Conservation (phyloP, 1,140 invertebrate genomes). For the Limonius californicus region DNA sequence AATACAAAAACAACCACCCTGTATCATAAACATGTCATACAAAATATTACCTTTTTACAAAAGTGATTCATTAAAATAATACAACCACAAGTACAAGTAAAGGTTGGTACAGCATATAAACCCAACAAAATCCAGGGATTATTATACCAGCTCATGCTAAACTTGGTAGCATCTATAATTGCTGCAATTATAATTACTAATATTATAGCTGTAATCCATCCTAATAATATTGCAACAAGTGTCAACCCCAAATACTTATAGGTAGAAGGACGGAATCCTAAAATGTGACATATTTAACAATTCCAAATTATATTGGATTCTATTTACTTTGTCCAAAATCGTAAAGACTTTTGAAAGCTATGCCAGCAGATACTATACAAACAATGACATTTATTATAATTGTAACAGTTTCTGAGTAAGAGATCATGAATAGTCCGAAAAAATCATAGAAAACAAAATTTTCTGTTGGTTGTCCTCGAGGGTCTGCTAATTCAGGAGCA, state of each 20-base stretch:
- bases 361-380: background rate
- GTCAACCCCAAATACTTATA: background rate
- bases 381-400: conserved; percentile 46
- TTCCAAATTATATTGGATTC: background rate
- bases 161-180: conserved; percentile 32
- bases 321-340: conserved; percentile 35
- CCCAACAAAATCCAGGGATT: conserved; percentile 42
- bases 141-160: conserved; percentile 47
- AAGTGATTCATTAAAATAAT: background rate
- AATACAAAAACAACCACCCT: too few relatives aligned
- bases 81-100: conserved; percentile 23
- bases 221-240: background rate
- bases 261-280: background rate
- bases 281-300: background rate
- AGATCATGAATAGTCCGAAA: conserved; percentile 53
- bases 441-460: conserved; percentile 57
- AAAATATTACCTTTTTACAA: background rate
- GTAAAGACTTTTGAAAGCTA: background rate
- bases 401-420: conserved; percentile 50
- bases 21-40: too few relatives aligned
- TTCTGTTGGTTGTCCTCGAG: conserved; percentile 30
- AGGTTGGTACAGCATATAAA: conserved; percentile 39
- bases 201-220: background rate
- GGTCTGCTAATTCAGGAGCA: conserved; percentile 39
- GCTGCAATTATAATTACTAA: conserved; percentile 20